Evolutionary conservation across 2,888 invertebrate species (phyloP), one percentile per base, ranked within the genome.

Genomic region (Rhyacophila evoluta): DNA sequence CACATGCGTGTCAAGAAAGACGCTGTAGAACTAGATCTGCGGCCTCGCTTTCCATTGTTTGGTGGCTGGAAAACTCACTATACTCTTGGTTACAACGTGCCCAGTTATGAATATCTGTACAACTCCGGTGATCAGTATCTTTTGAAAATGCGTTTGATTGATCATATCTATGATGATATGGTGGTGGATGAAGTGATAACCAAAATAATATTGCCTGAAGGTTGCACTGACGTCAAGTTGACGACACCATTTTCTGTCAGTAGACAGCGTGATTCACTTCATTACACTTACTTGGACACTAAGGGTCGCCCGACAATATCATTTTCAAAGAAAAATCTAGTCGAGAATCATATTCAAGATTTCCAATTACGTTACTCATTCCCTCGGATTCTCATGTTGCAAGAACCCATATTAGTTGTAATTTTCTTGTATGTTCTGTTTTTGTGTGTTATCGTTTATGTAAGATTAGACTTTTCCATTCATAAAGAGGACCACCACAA

Each of bases 21-120:
- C 85, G 95, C 97, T 39, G 97, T 99, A 5, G 98, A 99, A 85
- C 88, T 99, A 2, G 98, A 98, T 85, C 90, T 99, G n/a, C 91
- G 97, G 72, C 99, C 99, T 0, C 91, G 99, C 84, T 99, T 98
- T 87, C 99, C 99, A 1, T 90, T 99, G 2, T 99, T 99, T 87
- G 99, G 99, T 76, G 99, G 99, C 11, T 99, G 99, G 99, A 97
- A 96, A 87, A 98, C 98, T 6, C 96, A 97, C 84, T 99, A 99
- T 87, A 95, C 95, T 55, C 91, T 99, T 70, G 99, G 99, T 1
- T 98, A 98, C 89, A 98, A 98, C 89, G 95, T 99, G 0, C 99
- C 99, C 1, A 97, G 98, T 83, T 98, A 98, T 86, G 98, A 98
- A 85, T 98, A 98, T 87, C 90, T 99, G 29, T 98, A 92, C 86